phyloP scores from a whole-genome alignment of 1,140 invertebrate genomes.

The Pinna nobilis region DNA sequence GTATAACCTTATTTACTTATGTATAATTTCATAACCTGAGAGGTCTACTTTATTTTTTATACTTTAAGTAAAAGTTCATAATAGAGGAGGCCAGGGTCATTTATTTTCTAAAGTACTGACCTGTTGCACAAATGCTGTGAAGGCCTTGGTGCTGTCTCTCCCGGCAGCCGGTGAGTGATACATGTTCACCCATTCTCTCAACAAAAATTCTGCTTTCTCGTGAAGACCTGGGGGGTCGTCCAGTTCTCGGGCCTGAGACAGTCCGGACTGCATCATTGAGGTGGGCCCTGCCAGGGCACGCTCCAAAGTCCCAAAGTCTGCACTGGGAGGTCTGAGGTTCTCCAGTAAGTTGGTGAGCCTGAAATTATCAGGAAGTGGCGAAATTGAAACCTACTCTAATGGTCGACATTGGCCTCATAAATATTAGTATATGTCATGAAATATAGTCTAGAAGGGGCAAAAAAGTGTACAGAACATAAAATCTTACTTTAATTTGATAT shows the following conservation, averaged over 20 bases:
- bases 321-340: constrained; percentile 51
- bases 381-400: too few species aligned
- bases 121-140: constrained; percentile 92
- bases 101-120: constrained; percentile 57
- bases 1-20: too few species aligned
- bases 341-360: constrained; percentile 72
- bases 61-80: too few species aligned
- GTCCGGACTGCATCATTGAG: constrained; percentile 92
- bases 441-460: too few species aligned
- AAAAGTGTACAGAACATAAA: too few species aligned
- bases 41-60: too few species aligned
- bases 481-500: too few species aligned
- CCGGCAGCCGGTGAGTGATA: constrained; percentile 87
- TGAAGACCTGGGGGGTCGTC: constrained; percentile 95
- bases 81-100: too few species aligned
- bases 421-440: too few species aligned
- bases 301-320: constrained; percentile 57
- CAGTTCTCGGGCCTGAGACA: constrained; percentile 88
- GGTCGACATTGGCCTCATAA: too few species aligned
- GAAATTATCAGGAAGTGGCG: too few species aligned
- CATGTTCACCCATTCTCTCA: constrained; percentile 96
- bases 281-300: constrained; percentile 36
- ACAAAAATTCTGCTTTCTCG: constrained; percentile 95
- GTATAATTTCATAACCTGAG: too few species aligned
- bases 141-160: constrained; percentile 94